A percentile compares a stretch with the other conserved stretches of the same genome.
Conservation (phyloP, 2,113 vertebrate species). For the Rhineura floridana region DNA sequence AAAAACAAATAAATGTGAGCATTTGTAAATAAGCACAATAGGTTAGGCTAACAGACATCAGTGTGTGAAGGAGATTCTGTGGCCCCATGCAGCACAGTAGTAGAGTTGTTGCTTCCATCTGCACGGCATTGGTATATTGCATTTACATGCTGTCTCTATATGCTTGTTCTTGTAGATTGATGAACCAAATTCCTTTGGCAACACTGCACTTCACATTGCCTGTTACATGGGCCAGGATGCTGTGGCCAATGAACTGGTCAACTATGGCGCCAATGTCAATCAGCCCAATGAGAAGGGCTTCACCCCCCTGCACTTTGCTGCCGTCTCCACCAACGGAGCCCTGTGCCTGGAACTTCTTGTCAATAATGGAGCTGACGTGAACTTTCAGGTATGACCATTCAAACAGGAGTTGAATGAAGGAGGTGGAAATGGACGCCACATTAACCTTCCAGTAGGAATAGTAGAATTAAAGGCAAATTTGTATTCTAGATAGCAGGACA, state of each 20-base stretch:
- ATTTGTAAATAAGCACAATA: background rate
- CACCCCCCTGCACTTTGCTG: constrained; percentile 92
- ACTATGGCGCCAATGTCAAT: constrained; percentile 91
- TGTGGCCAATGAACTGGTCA: constrained; percentile 91
- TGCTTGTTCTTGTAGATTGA: constrained; percentile 79
- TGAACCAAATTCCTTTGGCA: constrained; percentile 89
- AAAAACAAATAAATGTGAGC: background rate
- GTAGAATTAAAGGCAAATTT: background rate
- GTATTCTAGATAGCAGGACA: background rate
- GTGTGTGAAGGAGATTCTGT: background rate
- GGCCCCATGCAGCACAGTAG: background rate
- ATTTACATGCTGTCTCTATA: background rate
- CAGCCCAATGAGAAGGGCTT: constrained; percentile 88
- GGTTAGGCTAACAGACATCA: background rate
- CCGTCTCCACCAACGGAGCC: constrained; percentile 91
- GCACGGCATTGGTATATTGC: background rate
- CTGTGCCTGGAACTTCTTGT: constrained; percentile 94
- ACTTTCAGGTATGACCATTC: constrained; percentile 81
- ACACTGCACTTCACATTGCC: constrained; percentile 95
- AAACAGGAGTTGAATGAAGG: background rate
- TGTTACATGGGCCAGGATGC: constrained; percentile 92
- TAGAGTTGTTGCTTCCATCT: no score
- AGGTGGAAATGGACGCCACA: background rate
- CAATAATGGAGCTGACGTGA: constrained; percentile 94
- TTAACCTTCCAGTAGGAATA: background rate